Base-by-base conservation (phyloP, 2,888 invertebrate species). In the Tineola bisselliella region DNA sequence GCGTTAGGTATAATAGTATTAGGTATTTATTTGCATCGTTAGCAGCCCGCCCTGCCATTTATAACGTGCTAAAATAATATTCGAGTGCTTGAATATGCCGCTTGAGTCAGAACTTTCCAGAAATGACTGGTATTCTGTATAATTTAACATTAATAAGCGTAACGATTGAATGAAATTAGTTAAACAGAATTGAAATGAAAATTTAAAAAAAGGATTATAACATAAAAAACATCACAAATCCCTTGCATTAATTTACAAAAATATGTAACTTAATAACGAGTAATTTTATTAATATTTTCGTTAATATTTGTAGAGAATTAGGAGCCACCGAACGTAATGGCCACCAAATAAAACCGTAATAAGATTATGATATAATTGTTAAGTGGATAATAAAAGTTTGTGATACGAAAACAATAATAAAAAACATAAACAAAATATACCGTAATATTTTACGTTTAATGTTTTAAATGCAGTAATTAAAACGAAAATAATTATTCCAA, bases 41-140 rank as follows among this genome's bases (percentile, higher is more conserved):
- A 54, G 25, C 54, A 25, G 54, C 5, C 64, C 59, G 62, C 63
- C 62, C 63, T 63, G 63, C 10, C 56, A 31, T 62, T 64, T 62
- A 63, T 65, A 63, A 64, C 62, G 64, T 62, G 64, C 62, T 62
- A 62, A 60, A 38, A 61, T 59, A 69, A 67, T 67, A 66, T 68
- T 61, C 52, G 48, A 25, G 54, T 18, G 54, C 25, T 54, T 25
- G 25, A 18, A 54, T 25, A 25, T 25, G 54, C 54, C 25, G 54
- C 54, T 48, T 48, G 43, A 43, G 43, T 13, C n/a, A n/a, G n/a
- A n/a, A n/a, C n/a, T n/a, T n/a, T 17, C 48, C 48, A 48, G 48
- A 48, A 17, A 12, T 38, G 3, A 38, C 48, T 48, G 15, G 48
- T 48, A 48, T 48, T 48, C 48, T 48, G 15, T 48, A 15, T 17